Conservation (phyloP, 2,888 invertebrate genomes). For the Trissolcus brochymenae region DNA sequence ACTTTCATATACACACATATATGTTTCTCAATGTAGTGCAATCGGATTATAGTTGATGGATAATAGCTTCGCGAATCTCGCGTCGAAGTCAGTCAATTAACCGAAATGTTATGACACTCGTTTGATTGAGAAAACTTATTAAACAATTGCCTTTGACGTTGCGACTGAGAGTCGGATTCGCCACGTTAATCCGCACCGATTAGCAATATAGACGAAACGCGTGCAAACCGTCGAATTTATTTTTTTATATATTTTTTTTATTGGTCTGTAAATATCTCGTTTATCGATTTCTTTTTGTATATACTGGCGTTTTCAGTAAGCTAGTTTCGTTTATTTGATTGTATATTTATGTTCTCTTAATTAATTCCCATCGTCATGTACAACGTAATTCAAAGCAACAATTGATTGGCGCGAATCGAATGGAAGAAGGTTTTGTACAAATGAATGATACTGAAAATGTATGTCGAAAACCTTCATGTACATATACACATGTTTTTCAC, state of each 20-base stretch:
- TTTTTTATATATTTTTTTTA: slow-evolving; percentile 8
- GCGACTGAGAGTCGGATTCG: slow-evolving; percentile 22
- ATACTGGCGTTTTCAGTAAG: no score
- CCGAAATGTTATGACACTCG: slow-evolving; percentile 43
- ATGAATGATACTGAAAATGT: slow-evolving; percentile 60
- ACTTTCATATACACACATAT: slow-evolving; percentile 45
- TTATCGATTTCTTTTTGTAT: neutral
- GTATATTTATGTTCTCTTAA: slow-evolving; percentile 37
- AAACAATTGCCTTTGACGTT: slow-evolving; percentile 40
- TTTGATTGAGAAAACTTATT: slow-evolving; percentile 42
- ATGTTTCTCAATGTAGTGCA: slow-evolving; percentile 54
- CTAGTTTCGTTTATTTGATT: slow-evolving; percentile 8
- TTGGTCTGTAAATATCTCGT: no score
- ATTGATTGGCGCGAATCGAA: slow-evolving; percentile 54
- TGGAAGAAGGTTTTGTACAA: slow-evolving; percentile 65
- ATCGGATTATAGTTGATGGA: slow-evolving; percentile 48
- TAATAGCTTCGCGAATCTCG: slow-evolving; percentile 41
- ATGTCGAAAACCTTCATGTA: slow-evolving; percentile 62
- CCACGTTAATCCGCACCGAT: slow-evolving; percentile 1
- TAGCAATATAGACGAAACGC: slow-evolving; percentile 5
- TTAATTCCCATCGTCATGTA: slow-evolving; percentile 40
- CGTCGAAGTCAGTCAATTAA: slow-evolving; percentile 50
- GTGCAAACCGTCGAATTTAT: slow-evolving; percentile 5
- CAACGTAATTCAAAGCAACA: slow-evolving; percentile 38
- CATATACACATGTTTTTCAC: slow-evolving; percentile 67